Evolutionary conservation across 1,140 invertebrate genomes (phyloP), one percentile per base, ranked within the genome.

Genomic region (Diorhabda carinulata): DNA sequence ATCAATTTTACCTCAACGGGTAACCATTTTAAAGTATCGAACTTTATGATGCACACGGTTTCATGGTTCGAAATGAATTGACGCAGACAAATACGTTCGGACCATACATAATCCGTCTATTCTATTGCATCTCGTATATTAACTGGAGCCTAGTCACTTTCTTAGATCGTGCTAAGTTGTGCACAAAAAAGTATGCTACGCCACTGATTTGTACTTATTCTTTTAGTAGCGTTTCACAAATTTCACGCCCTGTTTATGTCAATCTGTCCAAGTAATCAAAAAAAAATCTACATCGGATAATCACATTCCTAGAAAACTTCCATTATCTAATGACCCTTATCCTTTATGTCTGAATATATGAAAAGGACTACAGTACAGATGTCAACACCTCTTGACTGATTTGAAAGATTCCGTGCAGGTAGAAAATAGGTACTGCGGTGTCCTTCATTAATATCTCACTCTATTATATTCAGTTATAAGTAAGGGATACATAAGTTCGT

Each of bases 321-420:
- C 42, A 42, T 62, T 62, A 43, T 62, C 43, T 62, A 62, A 62
- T 62, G 61, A 62, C 61, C 61, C 61, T 62, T 62, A 62, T 62
- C 61, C 61, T 43, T 62, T 44, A 44, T 62, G 43, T 62, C 10
- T 43, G 47, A 62, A 43, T 43, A n/a, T 10, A 10, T 62, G 41
- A 62, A 62, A 41, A 62, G 61, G 25, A 43, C 61, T 62, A 8
- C 61, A 43, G 61, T 62, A 44, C 6, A 44, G 47, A 56, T 65
- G 64, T 65, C 64, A 65, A 65, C 64, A 65, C 64, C 64, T 65
- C 64, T 65, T 65, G 64, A 65, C 64, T 65, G 64, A 65, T 44
- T 42, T 56, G 56, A 65, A 65, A 47, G 44, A 52, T 40, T 56
- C 56, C 47, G 42, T 25, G 6, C 64, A 65, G 64, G 64, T 65